Base-by-base conservation (phyloP, 2,113 vertebrate species). In the Sinosuthora webbiana region DNA sequence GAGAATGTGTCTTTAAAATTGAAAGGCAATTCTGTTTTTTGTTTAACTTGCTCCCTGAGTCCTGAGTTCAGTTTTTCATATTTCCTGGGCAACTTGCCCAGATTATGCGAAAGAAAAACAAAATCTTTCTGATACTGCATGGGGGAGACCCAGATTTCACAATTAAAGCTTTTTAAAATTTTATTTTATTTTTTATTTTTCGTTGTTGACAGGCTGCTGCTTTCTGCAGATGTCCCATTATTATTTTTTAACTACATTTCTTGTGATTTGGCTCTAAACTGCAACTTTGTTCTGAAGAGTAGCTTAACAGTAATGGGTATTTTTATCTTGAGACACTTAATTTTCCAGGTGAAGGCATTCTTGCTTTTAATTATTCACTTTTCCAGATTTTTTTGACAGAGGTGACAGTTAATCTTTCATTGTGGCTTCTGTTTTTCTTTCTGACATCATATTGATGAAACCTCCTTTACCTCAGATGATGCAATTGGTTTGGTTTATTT, bases 51-150 rank as follows among this genome's bases (percentile, higher is more conserved):
- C 64, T 94, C 86, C 75, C 78, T 31, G 71, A 89, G 89, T 87
- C 91, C 82, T 41, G 93, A 71, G 88, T 96, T 96, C 85, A 95
- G 86, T 90, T 94, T 95, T 97, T 95, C 88, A 53, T 93, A 87
- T 96, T 94, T 95, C 80, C 94, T 96, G 90, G 96, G 95, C 93
- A 93, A 5, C 60, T 86, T 95, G 94, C 94, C 95, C 88, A 90
- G 88, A 87, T 84, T 82, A 92, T 94, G 73, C 1, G 41, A 96
- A 96, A 94, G 86, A 92, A 93, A 93, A 93, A 90, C 88, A 93
- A 89, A 86, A 96, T 85, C 56, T 89, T 87, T 87, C 75, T 87
- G 94, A 89, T 89, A 56, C 45, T 53, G 52, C 37, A 81, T 35
- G 45, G 71, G 39, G 90, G 85, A 92, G 92, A 89, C 87, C 44